A percentile compares a stretch with the other conserved stretches of the same genome.
Evolutionary conservation across 2,888 invertebrate species (phyloP).

Genomic region (Hypsopygia costalis): DNA sequence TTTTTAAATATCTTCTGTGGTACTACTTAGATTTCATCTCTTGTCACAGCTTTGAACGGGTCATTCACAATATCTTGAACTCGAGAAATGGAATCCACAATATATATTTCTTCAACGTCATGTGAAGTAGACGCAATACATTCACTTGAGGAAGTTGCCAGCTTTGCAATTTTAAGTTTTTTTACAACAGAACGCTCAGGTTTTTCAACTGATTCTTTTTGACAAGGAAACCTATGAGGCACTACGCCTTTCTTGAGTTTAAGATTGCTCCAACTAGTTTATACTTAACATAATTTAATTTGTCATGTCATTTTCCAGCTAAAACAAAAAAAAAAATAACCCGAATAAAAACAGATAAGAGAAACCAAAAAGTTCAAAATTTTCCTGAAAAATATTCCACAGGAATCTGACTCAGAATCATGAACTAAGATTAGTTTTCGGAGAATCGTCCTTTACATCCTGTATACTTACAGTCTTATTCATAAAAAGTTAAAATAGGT

Average conservation of each 20-base stretch:
- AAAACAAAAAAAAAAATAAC: conserved; percentile 9
- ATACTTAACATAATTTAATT: conserved; percentile 9
- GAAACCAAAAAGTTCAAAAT: no score
- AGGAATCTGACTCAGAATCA: no score
- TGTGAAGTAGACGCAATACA: neutral
- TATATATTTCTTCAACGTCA: neutral
- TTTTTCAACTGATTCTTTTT: conserved; percentile 17
- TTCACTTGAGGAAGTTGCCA: conserved; percentile 1
- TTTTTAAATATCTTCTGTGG: neutral
- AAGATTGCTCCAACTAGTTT: conserved; percentile 21
- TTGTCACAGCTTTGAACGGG: neutral
- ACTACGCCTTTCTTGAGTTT: conserved; percentile 23
- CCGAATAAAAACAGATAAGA: no score
- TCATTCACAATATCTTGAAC: no score
- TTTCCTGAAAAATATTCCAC: no score
- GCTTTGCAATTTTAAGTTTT: conserved; percentile 10
- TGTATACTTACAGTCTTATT: no score
- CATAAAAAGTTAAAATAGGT: no score
- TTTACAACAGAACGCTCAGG: conserved; percentile 13
- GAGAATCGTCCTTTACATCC: no score
- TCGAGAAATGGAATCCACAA: no score
- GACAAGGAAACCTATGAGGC: conserved; percentile 26
- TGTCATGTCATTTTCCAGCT: conserved; percentile 12
- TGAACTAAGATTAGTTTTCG: no score
- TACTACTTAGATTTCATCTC: neutral